These are phyloP conservation scores for Drosophila nikananu DNA, from an alignment of 1,140 invertebrate species.

Conservation along the genomic window DNA sequence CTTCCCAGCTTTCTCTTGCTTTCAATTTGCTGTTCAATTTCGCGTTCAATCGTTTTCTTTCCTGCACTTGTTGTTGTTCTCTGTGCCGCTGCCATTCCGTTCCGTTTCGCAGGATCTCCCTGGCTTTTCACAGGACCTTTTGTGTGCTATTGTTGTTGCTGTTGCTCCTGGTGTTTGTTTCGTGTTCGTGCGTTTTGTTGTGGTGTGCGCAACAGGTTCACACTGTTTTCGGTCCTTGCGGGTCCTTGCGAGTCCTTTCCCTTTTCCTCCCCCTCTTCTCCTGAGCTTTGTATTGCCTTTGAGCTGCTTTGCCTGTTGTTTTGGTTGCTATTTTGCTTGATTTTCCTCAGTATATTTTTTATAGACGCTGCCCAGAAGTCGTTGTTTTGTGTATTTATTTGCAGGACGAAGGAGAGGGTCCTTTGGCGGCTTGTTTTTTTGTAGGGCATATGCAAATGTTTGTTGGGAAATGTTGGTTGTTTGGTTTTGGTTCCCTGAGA, in stretches of 20 bases:
- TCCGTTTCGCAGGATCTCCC: constrained; percentile 19
- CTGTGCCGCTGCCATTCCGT: constrained; percentile 25
- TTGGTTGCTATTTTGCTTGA: constrained; percentile 52
- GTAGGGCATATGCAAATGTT: constrained; percentile 68
- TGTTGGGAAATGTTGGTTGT: not conserved
- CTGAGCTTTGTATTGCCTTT: constrained; percentile 44
- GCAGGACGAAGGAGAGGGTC: not conserved
- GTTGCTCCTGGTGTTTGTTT: constrained; percentile 53
- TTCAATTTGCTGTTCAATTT: constrained; percentile 44
- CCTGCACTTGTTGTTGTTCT: constrained; percentile 13
- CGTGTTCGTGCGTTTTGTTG: constrained; percentile 50
- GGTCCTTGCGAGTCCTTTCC: constrained; percentile 5
- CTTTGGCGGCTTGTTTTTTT: constrained; percentile 30
- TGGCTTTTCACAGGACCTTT: constrained; percentile 20
- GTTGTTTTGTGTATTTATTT: constrained; percentile 50
- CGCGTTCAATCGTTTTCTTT: constrained; percentile 43
- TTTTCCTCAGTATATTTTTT: constrained; percentile 23
- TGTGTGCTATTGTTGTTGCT: constrained; percentile 12
- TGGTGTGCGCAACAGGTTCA: constrained; percentile 75
- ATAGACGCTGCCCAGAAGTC: constrained; percentile 15
- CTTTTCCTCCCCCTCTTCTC: not conserved
- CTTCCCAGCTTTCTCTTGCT: not conserved
- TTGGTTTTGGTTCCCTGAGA: not conserved
- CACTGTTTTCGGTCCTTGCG: constrained; percentile 9
- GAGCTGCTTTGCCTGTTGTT: constrained; percentile 44